Base-by-base conservation (phyloP, 1,140 invertebrate genomes). In the Leptopilina clavipes region DNA sequence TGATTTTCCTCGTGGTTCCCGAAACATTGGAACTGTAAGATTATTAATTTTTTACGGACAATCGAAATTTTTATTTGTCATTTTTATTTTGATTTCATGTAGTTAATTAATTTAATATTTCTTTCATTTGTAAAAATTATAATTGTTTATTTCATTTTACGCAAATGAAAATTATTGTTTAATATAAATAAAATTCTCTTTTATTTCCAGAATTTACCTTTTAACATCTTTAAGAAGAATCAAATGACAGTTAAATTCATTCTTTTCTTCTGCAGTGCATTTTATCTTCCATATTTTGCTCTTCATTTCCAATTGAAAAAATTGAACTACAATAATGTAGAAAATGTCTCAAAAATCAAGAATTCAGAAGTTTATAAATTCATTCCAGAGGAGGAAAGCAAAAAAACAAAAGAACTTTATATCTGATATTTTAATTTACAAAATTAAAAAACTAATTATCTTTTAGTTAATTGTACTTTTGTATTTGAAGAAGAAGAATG, bases 221-320 rank as follows among this genome's bases (percentile, higher is more conserved):
- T 52, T 8, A 52, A 52, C 48, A 52, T 52, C 48, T 52, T 52
- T n/a, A 52, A 52, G 17, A 7, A 17, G n/a, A 17, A 52, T 17
- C 14, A n/a, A 17, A 12, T 52, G 1, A 52, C 48, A 1, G 14
- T 52, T 17, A 52, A 52, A 17, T 52, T 52, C 14, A 52, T 52
- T 17, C 48, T 52, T 17, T 52, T 52, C 6, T 52, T 52, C 48
- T 17, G 48, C 48, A 52, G 48, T 17, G 48, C 48, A 52, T 52
- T 52, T 52, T 52, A 52, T 17, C 14, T 52, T 52, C 48, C 48
- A 17, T 52, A 17, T 17, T 52, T 52, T 6, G n/a, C 3, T 12
- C 14, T 52, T 18, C 12, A 71, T 71, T 71, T 43, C 40, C 40
- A 40, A 37, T 17, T 40, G 31, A 31, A 70, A 31, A 40, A 71